phyloP scores from a whole-genome alignment of 1,140 invertebrate species.

The Drosophila saltans region DNA sequence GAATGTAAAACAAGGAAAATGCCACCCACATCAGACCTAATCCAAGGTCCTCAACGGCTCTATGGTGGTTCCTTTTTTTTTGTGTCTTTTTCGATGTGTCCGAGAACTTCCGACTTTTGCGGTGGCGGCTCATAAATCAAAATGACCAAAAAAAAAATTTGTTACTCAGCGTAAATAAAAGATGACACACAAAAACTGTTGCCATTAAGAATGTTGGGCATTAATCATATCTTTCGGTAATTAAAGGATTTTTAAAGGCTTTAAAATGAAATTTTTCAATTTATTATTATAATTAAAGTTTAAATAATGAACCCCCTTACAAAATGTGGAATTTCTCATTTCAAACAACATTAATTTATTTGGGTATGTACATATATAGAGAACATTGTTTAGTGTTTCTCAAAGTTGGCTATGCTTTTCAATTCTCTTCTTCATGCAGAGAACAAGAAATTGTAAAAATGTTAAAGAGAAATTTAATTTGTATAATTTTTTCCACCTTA shows the following conservation, averaged over 20 bases:
- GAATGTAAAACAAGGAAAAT: constrained; percentile 29
- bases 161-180: constrained; percentile 15
- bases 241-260: neutral
- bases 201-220: constrained; percentile 8
- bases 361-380: too few relatives aligned
- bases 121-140: constrained; percentile 65
- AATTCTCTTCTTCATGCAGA: too few relatives aligned
- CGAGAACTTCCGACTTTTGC: constrained; percentile 50
- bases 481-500: too few relatives aligned
- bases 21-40: constrained; percentile 5
- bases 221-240: constrained; percentile 6
- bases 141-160: constrained; percentile 41
- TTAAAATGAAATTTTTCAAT: constrained; percentile 3
- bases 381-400: neutral
- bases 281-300: neutral
- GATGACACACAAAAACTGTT: neutral
- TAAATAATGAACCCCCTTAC: neutral
- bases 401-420: neutral
- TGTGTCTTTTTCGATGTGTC: constrained; percentile 33
- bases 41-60: constrained; percentile 13
- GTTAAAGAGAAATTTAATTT: too few relatives aligned
- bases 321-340: neutral
- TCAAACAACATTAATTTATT: neutral
- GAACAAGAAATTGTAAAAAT: too few relatives aligned
- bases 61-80: neutral